Percentiles rank a stretch among this genome's conserved stretches.
phyloP scores from a whole-genome alignment of 2,113 vertebrate species.

The Micronisus gabar region DNA sequence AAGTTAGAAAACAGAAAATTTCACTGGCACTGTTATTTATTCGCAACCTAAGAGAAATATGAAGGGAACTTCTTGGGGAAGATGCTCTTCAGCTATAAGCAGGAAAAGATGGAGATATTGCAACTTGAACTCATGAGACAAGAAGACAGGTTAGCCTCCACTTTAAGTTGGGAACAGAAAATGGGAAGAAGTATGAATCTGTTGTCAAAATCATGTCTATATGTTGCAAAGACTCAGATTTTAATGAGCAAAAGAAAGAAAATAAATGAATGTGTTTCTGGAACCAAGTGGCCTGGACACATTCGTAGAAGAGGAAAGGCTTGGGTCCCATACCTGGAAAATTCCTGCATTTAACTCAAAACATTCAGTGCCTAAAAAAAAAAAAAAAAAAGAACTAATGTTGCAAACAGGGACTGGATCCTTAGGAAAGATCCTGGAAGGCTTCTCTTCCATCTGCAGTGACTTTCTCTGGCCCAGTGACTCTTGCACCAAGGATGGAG shows the following conservation, averaged over 20 bases:
- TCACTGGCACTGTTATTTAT: not conserved
- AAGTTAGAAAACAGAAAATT: not conserved
- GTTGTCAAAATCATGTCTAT: not conserved
- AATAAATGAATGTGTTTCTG: not conserved
- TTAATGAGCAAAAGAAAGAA: not conserved
- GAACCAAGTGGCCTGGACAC: not conserved
- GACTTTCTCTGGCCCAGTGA: not conserved
- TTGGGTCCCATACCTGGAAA: not conserved
- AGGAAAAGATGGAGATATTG: not conserved
- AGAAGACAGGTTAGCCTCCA: not conserved
- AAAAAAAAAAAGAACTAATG: not conserved
- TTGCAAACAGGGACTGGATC: not conserved
- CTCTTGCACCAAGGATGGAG: not conserved
- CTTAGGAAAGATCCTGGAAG: not conserved
- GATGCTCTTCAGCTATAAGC: not conserved
- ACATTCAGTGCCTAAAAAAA: not conserved
- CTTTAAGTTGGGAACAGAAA: not conserved
- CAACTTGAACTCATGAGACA: not conserved
- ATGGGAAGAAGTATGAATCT: not conserved
- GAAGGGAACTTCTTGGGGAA: not conserved
- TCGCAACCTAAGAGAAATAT: not conserved
- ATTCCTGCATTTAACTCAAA: not conserved
- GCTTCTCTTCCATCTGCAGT: not conserved
- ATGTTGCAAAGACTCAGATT: not conserved
- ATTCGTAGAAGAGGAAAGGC: not conserved